Percentiles rank a stretch among this genome's conserved stretches.
These are phyloP conservation scores for Phenganax subtilis DNA, from an alignment of 92 coral and sea anemone species.

Conservation along the genomic window DNA sequence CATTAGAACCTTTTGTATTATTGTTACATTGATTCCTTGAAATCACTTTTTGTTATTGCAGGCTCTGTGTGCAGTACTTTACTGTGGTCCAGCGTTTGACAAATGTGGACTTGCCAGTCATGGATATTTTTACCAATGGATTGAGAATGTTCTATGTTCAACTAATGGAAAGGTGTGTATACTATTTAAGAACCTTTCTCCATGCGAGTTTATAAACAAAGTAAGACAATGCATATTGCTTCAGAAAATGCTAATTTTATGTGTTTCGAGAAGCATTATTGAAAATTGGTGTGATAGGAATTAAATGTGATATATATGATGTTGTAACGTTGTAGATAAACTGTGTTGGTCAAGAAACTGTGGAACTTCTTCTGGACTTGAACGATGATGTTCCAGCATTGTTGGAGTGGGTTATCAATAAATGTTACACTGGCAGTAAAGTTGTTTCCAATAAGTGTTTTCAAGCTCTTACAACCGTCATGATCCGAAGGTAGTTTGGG, in stretches of 20 bases:
- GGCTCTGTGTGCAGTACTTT: constrained; percentile 92
- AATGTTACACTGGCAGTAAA: constrained; percentile 84
- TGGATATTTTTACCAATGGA: constrained; percentile 88
- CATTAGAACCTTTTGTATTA: not conserved
- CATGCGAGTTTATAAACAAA: no score
- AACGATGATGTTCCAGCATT: constrained; percentile 75
- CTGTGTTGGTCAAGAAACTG: constrained; percentile 74
- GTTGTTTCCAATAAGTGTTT: constrained; percentile 89
- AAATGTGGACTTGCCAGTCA: constrained; percentile 59
- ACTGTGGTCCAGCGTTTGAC: constrained; percentile 90
- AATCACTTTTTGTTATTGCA: constrained; percentile 19
- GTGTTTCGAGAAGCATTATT: not conserved
- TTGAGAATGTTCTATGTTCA: constrained; percentile 80
- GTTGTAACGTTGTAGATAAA: constrained; percentile 57
- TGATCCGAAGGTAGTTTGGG: constrained; percentile 65
- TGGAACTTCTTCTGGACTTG: constrained; percentile 75
- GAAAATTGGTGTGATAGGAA: not conserved
- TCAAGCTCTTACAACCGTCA: constrained; percentile 78
- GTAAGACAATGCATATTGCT: not conserved
- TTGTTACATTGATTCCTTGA: not conserved
- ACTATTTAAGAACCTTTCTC: not conserved
- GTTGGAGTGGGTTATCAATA: constrained; percentile 94
- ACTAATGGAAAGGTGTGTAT: constrained; percentile 76
- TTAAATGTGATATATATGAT: not conserved
- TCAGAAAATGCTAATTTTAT: not conserved